Evolutionary conservation across 2,113 vertebrate genomes (phyloP), one percentile per base, ranked within the genome.

Genomic region (Serinus canaria): DNA sequence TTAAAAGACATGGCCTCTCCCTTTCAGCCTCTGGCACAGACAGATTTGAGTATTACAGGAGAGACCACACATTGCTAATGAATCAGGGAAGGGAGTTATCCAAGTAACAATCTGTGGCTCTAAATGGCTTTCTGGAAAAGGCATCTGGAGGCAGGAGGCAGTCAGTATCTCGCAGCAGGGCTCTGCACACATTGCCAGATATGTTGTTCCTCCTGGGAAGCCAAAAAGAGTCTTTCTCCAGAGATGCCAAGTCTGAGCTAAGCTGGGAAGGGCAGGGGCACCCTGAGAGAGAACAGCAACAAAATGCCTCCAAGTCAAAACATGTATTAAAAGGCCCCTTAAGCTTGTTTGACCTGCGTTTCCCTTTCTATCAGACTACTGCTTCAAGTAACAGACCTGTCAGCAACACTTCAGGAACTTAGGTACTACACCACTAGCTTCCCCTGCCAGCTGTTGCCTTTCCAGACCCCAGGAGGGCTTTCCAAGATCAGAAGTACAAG

Each of bases 81-180:
- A 90, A 92, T 84, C 53, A 70, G 84, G 46, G 78, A 94, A 88
- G 63, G 37, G 69, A 85, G 70, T 88, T 90, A 68, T 35, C 89
- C 72, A 85, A 90, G 52, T 31, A 76, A 91, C 75, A 97, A 93
- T 53, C 82, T 87, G 60, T 41, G 25, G n/a, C 85, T 90, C 87
- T 93, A 88, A 90, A 94, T 49, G 72, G 87, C 80, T 96, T 95
- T 94, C 92, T 94, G 76, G 64, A 95, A 95, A 83, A 96, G 79
- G 82, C 87, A 80, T 88, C 72, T 83, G 87, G 90, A 94, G 60
- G 66, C 79, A 77, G 63, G 46, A 94, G 91, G 84, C 8, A 1
- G 78, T 76, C 89, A 67, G 70, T 39, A 14, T 69, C 78, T 91
- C 55, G 4, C 81, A 95, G 93, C 55, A 56, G 75, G 93, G 83